A percentile compares a stretch with the other conserved stretches of the same genome.
phyloP scores from a whole-genome alignment of 2,888 invertebrate genomes.

The Ypsolopha scabrella region DNA sequence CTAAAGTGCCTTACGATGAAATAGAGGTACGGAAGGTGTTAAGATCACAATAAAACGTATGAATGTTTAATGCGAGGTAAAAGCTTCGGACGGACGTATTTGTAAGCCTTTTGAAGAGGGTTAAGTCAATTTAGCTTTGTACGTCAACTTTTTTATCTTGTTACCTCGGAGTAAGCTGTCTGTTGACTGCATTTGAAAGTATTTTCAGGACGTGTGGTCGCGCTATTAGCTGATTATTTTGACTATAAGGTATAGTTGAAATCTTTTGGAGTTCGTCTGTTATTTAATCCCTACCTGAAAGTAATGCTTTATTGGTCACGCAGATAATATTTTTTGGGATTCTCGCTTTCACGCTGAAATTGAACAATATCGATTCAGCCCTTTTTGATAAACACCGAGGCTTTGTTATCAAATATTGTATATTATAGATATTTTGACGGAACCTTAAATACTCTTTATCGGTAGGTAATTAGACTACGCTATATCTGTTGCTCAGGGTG shows the following conservation, averaged over 20 bases:
- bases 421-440: no score
- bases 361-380: no score
- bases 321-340: no score
- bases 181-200: neutral
- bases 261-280: no score
- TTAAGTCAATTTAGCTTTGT: constrained; percentile 59
- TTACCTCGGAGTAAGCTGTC: constrained; percentile 5
- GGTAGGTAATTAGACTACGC: neutral
- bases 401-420: no score
- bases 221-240: no score
- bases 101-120: constrained; percentile 64
- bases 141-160: constrained; percentile 50
- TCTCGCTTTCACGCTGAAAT: no score
- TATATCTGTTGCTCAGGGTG: neutral
- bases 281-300: neutral
- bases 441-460: no score
- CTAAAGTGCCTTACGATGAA: neutral
- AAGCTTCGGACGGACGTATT: constrained; percentile 52
- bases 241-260: no score
- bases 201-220: no score
- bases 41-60: constrained; percentile 56
- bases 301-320: neutral
- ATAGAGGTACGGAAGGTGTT: constrained; percentile 32
- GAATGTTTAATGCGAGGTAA: constrained; percentile 59
- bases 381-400: no score